Conservation (phyloP, 2,888 invertebrate species). For the Archaeoteleia sp. region DNA sequence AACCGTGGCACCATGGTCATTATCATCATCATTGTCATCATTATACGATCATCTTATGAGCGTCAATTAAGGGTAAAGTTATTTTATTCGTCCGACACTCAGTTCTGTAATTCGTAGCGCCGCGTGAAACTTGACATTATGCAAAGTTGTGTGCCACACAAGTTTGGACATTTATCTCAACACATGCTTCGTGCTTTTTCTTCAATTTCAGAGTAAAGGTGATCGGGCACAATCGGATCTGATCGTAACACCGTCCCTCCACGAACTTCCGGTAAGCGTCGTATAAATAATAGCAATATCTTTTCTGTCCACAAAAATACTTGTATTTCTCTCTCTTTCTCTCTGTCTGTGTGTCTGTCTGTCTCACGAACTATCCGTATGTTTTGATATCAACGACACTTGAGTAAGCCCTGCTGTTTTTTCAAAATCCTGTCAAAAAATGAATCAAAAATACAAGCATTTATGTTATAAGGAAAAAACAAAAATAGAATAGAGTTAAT, state of each 20-base stretch:
- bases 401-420: slow-evolving; percentile 5
- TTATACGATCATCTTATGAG: slow-evolving; percentile 42
- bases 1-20: slow-evolving; percentile 15
- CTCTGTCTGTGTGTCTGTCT: slow-evolving; percentile 16
- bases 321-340: slow-evolving; percentile 28
- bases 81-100: neutral
- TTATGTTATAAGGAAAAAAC: too few relatives aligned
- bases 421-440: slow-evolving; percentile 2
- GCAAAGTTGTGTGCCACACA: neutral
- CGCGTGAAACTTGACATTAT: slow-evolving; percentile 11
- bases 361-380: slow-evolving; percentile 19
- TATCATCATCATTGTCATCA: slow-evolving; percentile 27
- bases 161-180: slow-evolving; percentile 22
- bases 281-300: slow-evolving; percentile 15
- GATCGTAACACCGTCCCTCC: slow-evolving; percentile 70
- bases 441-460: slow-evolving; percentile 3
- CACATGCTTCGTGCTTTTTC: slow-evolving; percentile 40
- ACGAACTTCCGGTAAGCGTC: slow-evolving; percentile 72
- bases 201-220: slow-evolving; percentile 68
- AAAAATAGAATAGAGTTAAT: too few relatives aligned
- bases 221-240: slow-evolving; percentile 71
- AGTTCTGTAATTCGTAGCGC: too few relatives aligned
- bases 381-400: slow-evolving; percentile 14
- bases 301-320: slow-evolving; percentile 10
- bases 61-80: slow-evolving; percentile 11